Base-by-base conservation (phyloP, 2,113 vertebrate species). In the Puffinus mauretanicus region DNA sequence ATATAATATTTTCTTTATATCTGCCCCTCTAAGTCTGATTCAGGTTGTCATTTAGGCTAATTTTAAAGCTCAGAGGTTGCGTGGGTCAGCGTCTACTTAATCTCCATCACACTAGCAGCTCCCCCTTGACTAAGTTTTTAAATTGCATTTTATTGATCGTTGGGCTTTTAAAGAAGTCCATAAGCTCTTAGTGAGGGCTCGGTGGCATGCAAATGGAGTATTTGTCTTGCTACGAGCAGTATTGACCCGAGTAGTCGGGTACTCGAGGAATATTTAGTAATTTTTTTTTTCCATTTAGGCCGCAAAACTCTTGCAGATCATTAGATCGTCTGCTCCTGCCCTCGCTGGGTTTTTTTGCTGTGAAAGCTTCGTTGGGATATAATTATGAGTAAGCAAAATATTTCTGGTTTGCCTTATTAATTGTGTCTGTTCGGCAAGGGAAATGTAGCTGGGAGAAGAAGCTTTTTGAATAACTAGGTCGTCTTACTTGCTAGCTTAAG, bases 381-480 rank as follows among this genome's bases (percentile, higher is more conserved):
- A 64, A 67, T 67, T 67, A 38, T 27, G 47, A 79, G 14, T 27
- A 79, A 84, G 42, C 11, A 58, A 85, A 91, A 32, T 81, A 67
- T 67, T 88, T 86, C 72, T 86, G 26, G 4, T 54, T 96, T 78
- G 75, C 44, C 2, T 0, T 51, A 21, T 75, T 29, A 52, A 47
- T 82, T 0, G 0, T 2, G 1, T 73, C 38, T 47, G 19, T 70
- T 75, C 0, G 0, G 52, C 12, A 19, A 27, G 49, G 87, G 76
- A 16, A 61, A 25, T 1, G 5, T 58, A 30, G 6, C 55, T 94
- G 84, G 54, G 52, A 76, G 61, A 82, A 34, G 86, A 6, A 70
- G 34, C 9, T 70, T 86, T 73, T 46, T 26, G 26, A 66, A 10
- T 57, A 72, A 75, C 16, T 36, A 47, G 34, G 38, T 69, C 0